These are phyloP conservation scores for Temnothorax rugatulus DNA, from an alignment of 2,888 invertebrate genomes.

Conservation along the genomic window DNA sequence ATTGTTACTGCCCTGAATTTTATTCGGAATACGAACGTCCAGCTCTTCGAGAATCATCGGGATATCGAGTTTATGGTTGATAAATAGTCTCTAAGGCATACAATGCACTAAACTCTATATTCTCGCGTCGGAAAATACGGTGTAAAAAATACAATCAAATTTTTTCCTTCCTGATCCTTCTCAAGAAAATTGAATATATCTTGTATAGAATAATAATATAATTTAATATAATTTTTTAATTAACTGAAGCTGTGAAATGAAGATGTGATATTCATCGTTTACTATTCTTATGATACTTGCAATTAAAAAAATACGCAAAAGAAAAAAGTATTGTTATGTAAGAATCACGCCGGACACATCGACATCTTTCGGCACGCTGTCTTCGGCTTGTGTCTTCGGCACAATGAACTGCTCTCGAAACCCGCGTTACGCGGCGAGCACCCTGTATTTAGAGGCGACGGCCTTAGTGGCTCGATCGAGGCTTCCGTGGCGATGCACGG, in stretches of 20 bases:
- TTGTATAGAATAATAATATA: not conserved
- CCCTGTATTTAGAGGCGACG: conserved; percentile 73
- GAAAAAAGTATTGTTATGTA: not conserved
- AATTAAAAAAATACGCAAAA: not conserved
- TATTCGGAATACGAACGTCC: conserved; percentile 77
- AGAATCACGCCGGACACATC: not conserved
- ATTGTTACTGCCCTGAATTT: conserved; percentile 83
- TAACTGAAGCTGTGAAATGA: not conserved
- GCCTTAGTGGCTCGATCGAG: conserved; percentile 74
- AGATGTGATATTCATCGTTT: not conserved
- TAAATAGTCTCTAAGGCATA: conserved; percentile 54
- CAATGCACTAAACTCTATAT: conserved; percentile 5
- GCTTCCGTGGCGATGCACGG: conserved; percentile 77
- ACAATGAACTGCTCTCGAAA: conserved; percentile 69
- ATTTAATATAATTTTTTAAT: not conserved
- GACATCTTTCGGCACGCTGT: conserved; percentile 59
- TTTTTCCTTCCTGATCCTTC: not conserved
- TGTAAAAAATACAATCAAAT: not conserved
- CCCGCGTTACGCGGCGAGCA: conserved; percentile 71
- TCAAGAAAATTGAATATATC: not conserved
- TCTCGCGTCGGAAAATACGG: not conserved
- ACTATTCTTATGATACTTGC: not conserved
- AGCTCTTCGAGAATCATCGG: conserved; percentile 55
- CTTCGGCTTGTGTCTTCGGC: conserved; percentile 32
- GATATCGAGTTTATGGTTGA: conserved; percentile 65